phyloP scores from a whole-genome alignment of 1,140 invertebrate genomes.

The Dryas iulia region DNA sequence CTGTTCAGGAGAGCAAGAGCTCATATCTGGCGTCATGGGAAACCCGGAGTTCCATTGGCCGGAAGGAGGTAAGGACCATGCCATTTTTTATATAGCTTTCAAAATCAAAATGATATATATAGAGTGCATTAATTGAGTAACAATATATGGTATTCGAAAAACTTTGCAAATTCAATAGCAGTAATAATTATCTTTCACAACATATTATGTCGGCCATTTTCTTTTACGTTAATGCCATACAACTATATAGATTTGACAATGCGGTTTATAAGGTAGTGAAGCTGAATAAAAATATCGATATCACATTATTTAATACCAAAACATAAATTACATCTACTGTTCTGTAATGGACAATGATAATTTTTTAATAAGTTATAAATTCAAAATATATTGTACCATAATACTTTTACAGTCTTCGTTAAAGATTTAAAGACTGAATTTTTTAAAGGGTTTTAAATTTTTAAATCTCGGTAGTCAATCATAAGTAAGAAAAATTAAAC shows the following conservation, averaged over 20 bases:
- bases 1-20: slow-evolving; percentile 85
- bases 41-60: slow-evolving; percentile 57
- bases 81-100: slow-evolving; percentile 45
- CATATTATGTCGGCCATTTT: slow-evolving; percentile 31
- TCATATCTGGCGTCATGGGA: slow-evolving; percentile 72
- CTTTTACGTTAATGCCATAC: slow-evolving; percentile 6
- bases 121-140: not conserved
- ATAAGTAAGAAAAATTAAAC: no score
- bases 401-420: no score
- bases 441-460: no score
- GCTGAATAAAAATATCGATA: not conserved
- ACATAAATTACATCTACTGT: no score
- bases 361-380: no score
- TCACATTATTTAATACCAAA: not conserved
- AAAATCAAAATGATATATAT: not conserved
- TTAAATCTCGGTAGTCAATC: no score
- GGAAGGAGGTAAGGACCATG: slow-evolving; percentile 59
- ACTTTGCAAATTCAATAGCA: not conserved
- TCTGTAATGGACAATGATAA: no score
- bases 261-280: slow-evolving; percentile 7
- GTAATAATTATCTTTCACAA: slow-evolving; percentile 7
- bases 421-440: no score
- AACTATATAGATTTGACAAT: slow-evolving; percentile 18
- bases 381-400: no score
- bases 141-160: not conserved